Evolutionary conservation across 2,797 vertebrate species (phyloP).

Genomic region (Emydoidea blandingii): DNA sequence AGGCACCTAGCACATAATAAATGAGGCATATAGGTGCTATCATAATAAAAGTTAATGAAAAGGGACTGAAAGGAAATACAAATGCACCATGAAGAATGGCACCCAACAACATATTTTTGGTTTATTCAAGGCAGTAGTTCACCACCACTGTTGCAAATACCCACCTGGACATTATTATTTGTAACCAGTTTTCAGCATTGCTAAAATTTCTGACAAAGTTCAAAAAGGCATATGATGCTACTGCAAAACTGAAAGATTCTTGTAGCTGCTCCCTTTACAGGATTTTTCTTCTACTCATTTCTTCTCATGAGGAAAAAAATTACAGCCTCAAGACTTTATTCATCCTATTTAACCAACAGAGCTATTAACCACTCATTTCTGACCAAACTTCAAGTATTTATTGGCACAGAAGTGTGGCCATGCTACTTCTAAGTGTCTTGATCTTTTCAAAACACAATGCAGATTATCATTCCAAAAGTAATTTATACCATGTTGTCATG

Average conservation of each 20-base stretch:
- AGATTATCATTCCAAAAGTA: not conserved
- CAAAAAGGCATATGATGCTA: no score
- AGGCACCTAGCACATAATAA: not conserved
- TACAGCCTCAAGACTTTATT: not conserved
- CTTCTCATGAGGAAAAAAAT: not conserved
- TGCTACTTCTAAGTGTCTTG: not conserved
- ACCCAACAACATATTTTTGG: not conserved
- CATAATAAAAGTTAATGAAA: not conserved
- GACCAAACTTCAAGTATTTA: not conserved
- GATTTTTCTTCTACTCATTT: not conserved
- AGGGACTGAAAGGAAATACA: not conserved
- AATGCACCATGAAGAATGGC: not conserved
- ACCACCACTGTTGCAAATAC: not conserved
- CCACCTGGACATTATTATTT: not conserved
- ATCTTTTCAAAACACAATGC: not conserved
- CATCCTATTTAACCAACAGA: not conserved
- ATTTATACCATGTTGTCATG: not conserved
- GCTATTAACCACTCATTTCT: not conserved
- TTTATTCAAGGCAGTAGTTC: not conserved
- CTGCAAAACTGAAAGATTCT: not conserved
- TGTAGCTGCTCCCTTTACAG: not conserved
- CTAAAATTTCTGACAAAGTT: not conserved
- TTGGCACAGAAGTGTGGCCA: not conserved
- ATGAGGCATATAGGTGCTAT: not conserved
- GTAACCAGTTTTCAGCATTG: not conserved